Conservation (phyloP, 2,797 vertebrate genomes). For the Lagorchestes hirsutus region DNA sequence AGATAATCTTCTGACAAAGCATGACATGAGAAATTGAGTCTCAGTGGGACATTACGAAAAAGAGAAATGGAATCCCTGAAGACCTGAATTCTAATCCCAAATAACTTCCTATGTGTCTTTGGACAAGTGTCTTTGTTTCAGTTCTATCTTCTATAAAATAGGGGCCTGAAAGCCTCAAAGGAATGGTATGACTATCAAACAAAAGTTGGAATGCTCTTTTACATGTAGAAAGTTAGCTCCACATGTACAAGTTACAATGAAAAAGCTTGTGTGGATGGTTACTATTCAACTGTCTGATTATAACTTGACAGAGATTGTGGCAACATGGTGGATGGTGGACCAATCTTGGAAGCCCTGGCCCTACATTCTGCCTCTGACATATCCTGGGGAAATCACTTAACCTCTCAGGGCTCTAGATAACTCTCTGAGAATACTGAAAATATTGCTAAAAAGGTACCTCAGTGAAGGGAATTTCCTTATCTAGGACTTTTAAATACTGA, state of each 20-base stretch:
- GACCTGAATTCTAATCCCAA: no score
- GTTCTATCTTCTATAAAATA: no score
- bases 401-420: not conserved
- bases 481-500: not conserved
- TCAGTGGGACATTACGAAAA: no score
- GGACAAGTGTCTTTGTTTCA: no score
- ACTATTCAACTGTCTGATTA: not conserved
- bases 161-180: no score
- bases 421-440: not conserved
- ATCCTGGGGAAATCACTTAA: not conserved
- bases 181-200: no score
- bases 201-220: not conserved
- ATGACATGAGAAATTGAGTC: no score
- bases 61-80: no score
- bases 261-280: not conserved
- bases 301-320: not conserved
- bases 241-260: not conserved
- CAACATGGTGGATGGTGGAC: not conserved
- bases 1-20: no score
- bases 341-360: not conserved
- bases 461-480: not conserved
- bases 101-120: no score
- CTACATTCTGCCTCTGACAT: not conserved
- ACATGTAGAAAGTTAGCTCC: not conserved
- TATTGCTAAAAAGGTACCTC: not conserved